Conservation (phyloP, 2,113 vertebrate genomes). For the Eurystomus gularis region DNA sequence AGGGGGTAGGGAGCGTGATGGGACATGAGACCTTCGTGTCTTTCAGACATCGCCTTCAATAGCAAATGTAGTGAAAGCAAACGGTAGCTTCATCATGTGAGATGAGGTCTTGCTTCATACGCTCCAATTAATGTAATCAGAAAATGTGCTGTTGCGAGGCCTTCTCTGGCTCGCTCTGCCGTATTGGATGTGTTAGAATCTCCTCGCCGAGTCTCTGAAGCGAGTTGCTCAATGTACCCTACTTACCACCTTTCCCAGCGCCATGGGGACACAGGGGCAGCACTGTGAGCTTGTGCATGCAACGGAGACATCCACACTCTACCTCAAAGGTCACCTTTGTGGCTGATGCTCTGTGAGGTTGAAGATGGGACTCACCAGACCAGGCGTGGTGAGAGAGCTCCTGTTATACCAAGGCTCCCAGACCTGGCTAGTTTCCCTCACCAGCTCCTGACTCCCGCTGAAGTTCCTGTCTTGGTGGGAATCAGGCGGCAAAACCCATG, state of each 20-base stretch:
- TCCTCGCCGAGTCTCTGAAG: fast-evolving
- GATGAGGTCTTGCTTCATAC: background rate
- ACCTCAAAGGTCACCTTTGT: fast-evolving
- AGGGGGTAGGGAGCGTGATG: background rate
- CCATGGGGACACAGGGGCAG: background rate
- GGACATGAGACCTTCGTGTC: background rate
- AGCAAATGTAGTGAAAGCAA: background rate
- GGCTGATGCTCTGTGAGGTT: background rate
- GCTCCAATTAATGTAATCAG: background rate
- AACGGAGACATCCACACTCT: fast-evolving
- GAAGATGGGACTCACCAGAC: background rate
- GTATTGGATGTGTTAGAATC: background rate
- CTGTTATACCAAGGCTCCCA: background rate
- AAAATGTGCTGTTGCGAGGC: background rate
- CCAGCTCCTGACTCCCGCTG: background rate
- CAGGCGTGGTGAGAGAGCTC: fast-evolving
- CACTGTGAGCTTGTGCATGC: background rate
- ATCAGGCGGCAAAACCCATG: background rate
- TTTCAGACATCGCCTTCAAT: background rate
- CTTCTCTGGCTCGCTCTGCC: background rate
- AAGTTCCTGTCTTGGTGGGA: fast-evolving
- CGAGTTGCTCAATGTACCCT: background rate
- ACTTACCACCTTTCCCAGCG: background rate
- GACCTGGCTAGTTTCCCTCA: background rate
- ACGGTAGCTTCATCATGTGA: background rate